Evolutionary conservation across 2,888 invertebrate species (phyloP), one percentile per base, ranked within the genome.

Genomic region (Girardia tigrina): DNA sequence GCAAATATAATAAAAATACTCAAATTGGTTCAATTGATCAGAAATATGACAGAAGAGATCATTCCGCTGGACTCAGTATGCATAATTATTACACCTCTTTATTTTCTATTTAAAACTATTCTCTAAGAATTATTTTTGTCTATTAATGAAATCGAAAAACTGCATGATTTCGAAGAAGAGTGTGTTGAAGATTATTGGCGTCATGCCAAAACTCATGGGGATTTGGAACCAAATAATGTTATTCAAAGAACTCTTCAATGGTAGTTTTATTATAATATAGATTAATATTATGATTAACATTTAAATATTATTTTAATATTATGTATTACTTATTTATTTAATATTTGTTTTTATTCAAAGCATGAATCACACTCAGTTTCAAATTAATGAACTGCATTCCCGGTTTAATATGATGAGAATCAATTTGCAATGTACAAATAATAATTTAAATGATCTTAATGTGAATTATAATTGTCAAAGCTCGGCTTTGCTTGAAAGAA

Each of bases 101-200:
- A n/a, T n/a, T n/a, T n/a, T n/a, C n/a, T n/a, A n/a, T n/a, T n/a
- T n/a, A n/a, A n/a, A n/a, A n/a, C n/a, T n/a, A n/a, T n/a, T n/a
- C n/a, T n/a, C n/a, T n/a, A n/a, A 87, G 87, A 97, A 84, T 86
- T 95, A 77, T 94, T 94, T 84, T 87, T 97, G 82, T 92, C 92
- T 81, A 90, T 90, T 77, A 93, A 93, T 81, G 94, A 94, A 82
- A 88, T 93, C 86, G 94, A 95, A 83, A 88, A 93, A 75, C 86
- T 95, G 74, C 94, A 95, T 82, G 95, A 97, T 83, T 97, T 95
- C 84, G 97, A 97, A 82, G 95, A 97, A 83, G 95, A 97, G 82
- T 94, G 95, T 83, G 92, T 97, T 74, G 95, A 97, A 85, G 94
- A 94, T 27, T 92, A 92, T 83, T 85, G 85, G 79, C 89, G 91